Percentiles rank a stretch among this genome's conserved stretches.
Conservation (phyloP, 2,797 vertebrate genomes). For the Masticophis lateralis region DNA sequence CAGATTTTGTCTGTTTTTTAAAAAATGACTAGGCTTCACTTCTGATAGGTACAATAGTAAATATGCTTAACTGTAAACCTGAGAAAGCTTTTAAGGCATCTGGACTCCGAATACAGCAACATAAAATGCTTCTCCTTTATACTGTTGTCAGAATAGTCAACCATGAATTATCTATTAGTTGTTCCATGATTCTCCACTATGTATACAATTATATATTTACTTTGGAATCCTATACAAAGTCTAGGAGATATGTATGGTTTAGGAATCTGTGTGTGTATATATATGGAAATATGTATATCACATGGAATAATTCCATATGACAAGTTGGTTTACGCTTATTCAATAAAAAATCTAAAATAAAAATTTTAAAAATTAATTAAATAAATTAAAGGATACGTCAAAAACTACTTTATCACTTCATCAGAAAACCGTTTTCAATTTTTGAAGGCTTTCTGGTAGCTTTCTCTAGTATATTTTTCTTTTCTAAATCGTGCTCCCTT, state of each 20-base stretch:
- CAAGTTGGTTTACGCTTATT: constrained; percentile 61
- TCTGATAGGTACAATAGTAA: constrained; percentile 52
- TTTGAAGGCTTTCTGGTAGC: constrained; percentile 64
- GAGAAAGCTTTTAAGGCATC: constrained; percentile 34
- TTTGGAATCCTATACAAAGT: constrained; percentile 62
- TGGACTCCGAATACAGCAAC: constrained; percentile 12
- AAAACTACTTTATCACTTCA: constrained; percentile 51
- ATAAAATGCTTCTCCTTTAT: constrained; percentile 25
- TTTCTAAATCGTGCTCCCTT: neutral
- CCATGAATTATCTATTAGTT: constrained; percentile 35
- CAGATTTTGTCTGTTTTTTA: constrained; percentile 7
- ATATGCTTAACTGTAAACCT: constrained; percentile 45
- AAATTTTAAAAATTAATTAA: constrained; percentile 10
- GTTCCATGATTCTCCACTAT: constrained; percentile 50
- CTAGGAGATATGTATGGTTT: constrained; percentile 58
- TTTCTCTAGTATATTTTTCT: constrained; percentile 48
- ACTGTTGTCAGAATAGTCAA: constrained; percentile 27
- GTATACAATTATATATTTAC: constrained; percentile 63
- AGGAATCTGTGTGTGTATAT: constrained; percentile 56
- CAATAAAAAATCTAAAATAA: constrained; percentile 24
- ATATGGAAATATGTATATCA: constrained; percentile 4
- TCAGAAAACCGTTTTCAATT: constrained; percentile 69
- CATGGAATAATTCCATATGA: constrained; percentile 71
- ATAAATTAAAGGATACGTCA: constrained; percentile 62
- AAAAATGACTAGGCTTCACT: constrained; percentile 23